Conservation (phyloP, 1,140 invertebrate species). For the Uloborus diversus region DNA sequence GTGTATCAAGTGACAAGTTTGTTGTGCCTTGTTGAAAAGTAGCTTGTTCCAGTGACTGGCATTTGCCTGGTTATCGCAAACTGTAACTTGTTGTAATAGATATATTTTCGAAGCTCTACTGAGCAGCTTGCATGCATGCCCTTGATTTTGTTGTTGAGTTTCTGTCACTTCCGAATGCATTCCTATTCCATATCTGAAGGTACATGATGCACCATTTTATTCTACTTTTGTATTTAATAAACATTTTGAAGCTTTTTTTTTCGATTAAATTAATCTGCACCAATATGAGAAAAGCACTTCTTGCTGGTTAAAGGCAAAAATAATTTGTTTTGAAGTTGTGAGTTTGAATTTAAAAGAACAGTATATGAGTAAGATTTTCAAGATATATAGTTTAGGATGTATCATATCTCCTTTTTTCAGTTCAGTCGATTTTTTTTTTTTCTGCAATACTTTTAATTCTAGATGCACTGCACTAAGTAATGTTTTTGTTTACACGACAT, state of each 20-base stretch:
- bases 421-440: no score
- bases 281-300: no score
- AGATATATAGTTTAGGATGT: no score
- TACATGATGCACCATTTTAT: background rate
- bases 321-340: no score
- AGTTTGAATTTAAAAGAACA: no score
- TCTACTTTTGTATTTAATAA: background rate
- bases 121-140: background rate
- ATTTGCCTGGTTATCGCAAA: conserved; percentile 26
- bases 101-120: background rate
- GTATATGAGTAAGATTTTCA: no score
- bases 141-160: background rate
- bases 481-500: no score
- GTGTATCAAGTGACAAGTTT: conserved; percentile 30
- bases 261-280: background rate
- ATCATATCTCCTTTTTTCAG: no score
- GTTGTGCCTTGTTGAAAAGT: conserved; percentile 44
- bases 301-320: no score
- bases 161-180: background rate
- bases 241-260: background rate
- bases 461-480: no score
- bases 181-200: background rate
- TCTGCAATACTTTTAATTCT: no score
- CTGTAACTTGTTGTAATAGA: background rate
- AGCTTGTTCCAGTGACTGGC: conserved; percentile 13